A percentile compares a stretch with the other conserved stretches of the same genome.
Conservation (phyloP, 2,113 vertebrate species). For the Sylvia atricapilla region DNA sequence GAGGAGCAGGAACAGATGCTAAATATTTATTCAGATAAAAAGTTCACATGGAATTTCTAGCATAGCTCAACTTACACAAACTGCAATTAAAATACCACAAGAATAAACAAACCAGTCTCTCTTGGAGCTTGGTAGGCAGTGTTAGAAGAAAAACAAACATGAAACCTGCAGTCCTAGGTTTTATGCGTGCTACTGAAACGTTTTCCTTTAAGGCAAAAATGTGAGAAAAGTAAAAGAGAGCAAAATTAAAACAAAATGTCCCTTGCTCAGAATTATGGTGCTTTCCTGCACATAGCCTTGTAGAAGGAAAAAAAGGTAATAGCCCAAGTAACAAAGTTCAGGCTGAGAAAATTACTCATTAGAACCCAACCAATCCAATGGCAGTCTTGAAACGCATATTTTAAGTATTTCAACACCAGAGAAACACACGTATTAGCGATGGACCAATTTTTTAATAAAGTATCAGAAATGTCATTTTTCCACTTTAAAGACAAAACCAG, state of each 20-base stretch:
- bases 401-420: neutral
- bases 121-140: slow-evolving; percentile 5
- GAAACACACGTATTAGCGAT: neutral
- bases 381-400: neutral
- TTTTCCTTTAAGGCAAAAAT: neutral
- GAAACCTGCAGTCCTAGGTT: neutral
- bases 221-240: neutral
- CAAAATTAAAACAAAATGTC: neutral
- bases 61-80: slow-evolving; percentile 47
- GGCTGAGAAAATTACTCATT: neutral
- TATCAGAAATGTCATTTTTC: neutral
- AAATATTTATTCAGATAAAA: slow-evolving; percentile 55
- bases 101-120: slow-evolving; percentile 43
- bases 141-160: slow-evolving; percentile 42
- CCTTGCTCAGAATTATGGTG: neutral
- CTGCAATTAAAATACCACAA: slow-evolving; percentile 60
- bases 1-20: neutral
- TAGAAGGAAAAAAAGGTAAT: neutral
- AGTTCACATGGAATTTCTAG: slow-evolving; percentile 43
- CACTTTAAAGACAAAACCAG: neutral
- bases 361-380: neutral
- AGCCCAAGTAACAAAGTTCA: neutral
- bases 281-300: neutral
- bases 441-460: neutral
- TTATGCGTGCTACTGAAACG: neutral